These are phyloP conservation scores for Meloe dianella DNA, from an alignment of 2,888 invertebrate species.

Conservation along the genomic window DNA sequence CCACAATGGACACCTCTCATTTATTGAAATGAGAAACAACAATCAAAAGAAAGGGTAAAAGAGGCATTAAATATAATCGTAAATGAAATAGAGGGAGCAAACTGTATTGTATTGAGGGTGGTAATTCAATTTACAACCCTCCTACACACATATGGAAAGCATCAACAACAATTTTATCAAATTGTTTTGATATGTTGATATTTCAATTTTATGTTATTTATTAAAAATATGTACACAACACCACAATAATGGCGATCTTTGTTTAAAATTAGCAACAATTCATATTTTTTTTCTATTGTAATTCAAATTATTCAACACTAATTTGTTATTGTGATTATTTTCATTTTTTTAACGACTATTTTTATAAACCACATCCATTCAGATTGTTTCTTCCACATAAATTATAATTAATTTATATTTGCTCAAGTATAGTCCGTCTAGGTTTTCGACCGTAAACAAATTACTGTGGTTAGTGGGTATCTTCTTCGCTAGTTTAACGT, in stretches of 20 bases:
- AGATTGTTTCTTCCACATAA: not conserved
- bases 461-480: too few species aligned
- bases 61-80: not conserved
- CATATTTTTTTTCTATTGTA: not conserved
- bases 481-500: too few species aligned
- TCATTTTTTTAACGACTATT: not conserved
- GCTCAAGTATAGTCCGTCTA: not conserved
- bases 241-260: not conserved
- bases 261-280: not conserved
- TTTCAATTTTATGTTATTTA: not conserved
- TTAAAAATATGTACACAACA: too few species aligned
- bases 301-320: not conserved
- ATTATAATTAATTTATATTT: not conserved
- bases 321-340: not conserved
- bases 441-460: too few species aligned
- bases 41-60: constrained; percentile 3
- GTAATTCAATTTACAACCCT: not conserved
- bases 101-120: not conserved
- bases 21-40: not conserved
- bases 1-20: constrained; percentile 39
- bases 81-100: not conserved
- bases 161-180: not conserved
- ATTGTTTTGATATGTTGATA: not conserved
- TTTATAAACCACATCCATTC: not conserved
- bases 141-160: not conserved